Evolutionary conservation across 2,888 invertebrate species (phyloP), one percentile per base, ranked within the genome.

Genomic region (Hipparchia semele): DNA sequence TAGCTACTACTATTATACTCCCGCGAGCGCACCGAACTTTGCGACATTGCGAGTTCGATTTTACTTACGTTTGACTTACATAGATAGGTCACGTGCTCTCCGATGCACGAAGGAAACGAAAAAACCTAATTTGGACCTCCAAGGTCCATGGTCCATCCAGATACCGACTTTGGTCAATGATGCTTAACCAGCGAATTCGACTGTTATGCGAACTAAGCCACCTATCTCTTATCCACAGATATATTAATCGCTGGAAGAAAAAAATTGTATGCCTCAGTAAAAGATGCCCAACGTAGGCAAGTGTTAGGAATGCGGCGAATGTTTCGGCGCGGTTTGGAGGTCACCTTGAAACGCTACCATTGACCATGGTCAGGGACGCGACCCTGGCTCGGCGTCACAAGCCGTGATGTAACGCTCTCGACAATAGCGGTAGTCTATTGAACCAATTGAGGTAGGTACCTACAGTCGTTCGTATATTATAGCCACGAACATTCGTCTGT

Each of bases 311-410:
- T 74, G 75, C 72, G 54, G 72, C 62, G 72, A 76, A 64, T 64
- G 75, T 74, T 69, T 73, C 67, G 75, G 74, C 76, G 73, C 67
- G 59, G 53, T 76, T 76, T 74, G 76, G 77, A 78, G 91, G 92
- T 90, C 92, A 92, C 93, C 92, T 93, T 92, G 87, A 92, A 87
- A 81, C 83, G 84, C 84, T 82, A 90, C 84, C 92, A 88, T 93
- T 93, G 93, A 90, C 93, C 92, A 91, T 92, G 93, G 93, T 93
- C 92, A 92, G 89, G 93, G 91, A 87, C 91, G 77, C 83, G 86
- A 82, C 89, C 89, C 83, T 90, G 92, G 88, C 89, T 88, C 80
- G 75, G 79, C 80, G 80, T 79, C 80, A 79, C 78, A 82, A 81
- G 81, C 79, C 80, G 67, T 79, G 78, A 79, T 78, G 79, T 79